phyloP scores from a whole-genome alignment of 1,140 invertebrate species.

The Drosophila neocordata region DNA sequence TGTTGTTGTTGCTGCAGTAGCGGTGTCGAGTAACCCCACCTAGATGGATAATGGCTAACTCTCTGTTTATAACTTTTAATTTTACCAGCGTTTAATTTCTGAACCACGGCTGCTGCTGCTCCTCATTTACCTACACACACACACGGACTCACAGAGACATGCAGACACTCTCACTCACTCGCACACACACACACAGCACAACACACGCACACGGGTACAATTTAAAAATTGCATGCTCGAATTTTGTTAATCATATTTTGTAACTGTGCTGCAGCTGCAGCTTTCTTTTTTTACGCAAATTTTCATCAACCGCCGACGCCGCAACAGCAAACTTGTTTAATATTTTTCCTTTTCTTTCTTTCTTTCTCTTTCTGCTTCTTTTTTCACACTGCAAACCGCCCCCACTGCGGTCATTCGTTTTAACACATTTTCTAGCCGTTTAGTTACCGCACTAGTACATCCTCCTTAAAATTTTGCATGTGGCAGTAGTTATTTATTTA shows the following conservation, averaged over 20 bases:
- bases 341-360: conserved; percentile 36
- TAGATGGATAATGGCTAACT: conserved; percentile 40
- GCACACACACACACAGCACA: conserved; percentile 43
- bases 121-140: conserved; percentile 40
- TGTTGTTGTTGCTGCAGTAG: conserved; percentile 26
- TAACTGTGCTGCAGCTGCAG: conserved; percentile 42
- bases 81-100: conserved; percentile 51
- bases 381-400: conserved; percentile 50
- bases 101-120: conserved; percentile 16
- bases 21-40: conserved; percentile 41
- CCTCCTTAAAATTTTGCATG: conserved; percentile 2
- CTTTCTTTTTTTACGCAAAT: conserved; percentile 53
- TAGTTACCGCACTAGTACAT: background rate
- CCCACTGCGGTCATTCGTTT: conserved; percentile 16
- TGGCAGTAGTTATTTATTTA: background rate
- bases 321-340: conserved; percentile 62
- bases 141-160: conserved; percentile 38
- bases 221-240: conserved; percentile 55
- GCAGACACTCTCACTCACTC: conserved; percentile 49
- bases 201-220: conserved; percentile 39
- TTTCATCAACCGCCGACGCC: conserved; percentile 26
- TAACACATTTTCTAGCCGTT: background rate
- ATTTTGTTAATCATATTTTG: conserved; percentile 49
- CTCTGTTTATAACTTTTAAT: conserved; percentile 42
- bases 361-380: conserved; percentile 40